Evolutionary conservation across 92 coral and sea anemone species (phyloP).

Genomic region (Chrysogorgia sp.): DNA sequence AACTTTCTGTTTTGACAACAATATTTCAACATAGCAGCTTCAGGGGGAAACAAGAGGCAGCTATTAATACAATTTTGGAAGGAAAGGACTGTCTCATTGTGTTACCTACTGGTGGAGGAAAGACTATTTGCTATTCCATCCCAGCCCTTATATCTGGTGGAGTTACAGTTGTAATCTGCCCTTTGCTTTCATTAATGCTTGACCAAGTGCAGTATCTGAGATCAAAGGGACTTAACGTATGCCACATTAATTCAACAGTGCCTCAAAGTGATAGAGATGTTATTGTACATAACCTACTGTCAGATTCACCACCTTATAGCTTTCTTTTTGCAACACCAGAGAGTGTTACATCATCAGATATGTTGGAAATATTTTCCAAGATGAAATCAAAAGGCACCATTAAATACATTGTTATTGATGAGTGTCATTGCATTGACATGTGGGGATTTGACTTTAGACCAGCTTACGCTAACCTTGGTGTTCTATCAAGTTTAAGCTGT

Average conservation of each 20-base stretch:
- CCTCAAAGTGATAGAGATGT: constrained; percentile 41
- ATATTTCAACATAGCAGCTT: neutral
- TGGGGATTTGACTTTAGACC: constrained; percentile 74
- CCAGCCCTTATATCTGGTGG: constrained; percentile 57
- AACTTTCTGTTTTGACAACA: neutral
- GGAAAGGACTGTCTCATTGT: constrained; percentile 44
- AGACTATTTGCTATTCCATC: constrained; percentile 66
- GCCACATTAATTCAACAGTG: constrained; percentile 60
- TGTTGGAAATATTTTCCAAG: constrained; percentile 12
- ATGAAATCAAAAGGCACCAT: constrained; percentile 23
- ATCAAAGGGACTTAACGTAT: constrained; percentile 48
- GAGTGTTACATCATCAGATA: constrained; percentile 24
- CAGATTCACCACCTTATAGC: constrained; percentile 53
- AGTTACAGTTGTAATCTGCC: constrained; percentile 57
- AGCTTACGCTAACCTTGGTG: constrained; percentile 48
- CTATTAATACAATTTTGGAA: constrained; percentile 6
- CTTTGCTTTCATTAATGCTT: constrained; percentile 53
- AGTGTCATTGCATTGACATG: constrained; percentile 63
- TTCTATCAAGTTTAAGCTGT: neutral
- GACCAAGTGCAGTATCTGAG: constrained; percentile 64
- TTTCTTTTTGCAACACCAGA: constrained; percentile 62
- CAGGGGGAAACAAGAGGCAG: neutral
- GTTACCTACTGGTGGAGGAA: constrained; percentile 65
- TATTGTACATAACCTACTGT: constrained; percentile 33
- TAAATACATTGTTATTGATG: constrained; percentile 57